These are phyloP conservation scores for Arrhopalites spinosus DNA, from an alignment of 2,888 invertebrate species.

Conservation along the genomic window DNA sequence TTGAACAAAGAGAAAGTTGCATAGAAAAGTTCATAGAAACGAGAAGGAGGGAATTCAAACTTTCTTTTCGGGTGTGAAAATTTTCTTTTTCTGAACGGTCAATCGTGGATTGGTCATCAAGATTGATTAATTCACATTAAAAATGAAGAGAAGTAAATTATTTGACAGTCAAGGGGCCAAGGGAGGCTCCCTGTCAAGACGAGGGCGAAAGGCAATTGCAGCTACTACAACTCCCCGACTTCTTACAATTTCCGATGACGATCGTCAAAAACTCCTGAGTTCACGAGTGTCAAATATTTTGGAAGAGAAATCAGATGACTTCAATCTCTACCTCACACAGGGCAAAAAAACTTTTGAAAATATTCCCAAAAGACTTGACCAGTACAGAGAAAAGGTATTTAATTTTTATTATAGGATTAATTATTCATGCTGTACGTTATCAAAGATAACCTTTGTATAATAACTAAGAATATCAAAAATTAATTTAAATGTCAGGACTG, in stretches of 20 bases:
- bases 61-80: no score
- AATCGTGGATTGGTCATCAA: no score
- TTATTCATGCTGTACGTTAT: neutral
- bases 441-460: neutral
- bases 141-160: neutral
- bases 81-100: no score
- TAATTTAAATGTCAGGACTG: conserved; percentile 25
- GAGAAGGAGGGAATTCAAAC: no score
- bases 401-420: neutral
- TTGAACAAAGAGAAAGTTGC: no score
- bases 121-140: no score
- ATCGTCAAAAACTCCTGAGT: conserved; percentile 39
- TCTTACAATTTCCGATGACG: conserved; percentile 31
- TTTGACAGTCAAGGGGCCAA: neutral
- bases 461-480: neutral
- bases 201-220: conserved; percentile 23
- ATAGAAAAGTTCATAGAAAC: no score
- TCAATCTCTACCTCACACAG: conserved; percentile 38
- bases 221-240: conserved; percentile 15
- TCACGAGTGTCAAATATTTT: conserved; percentile 46
- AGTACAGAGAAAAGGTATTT: conserved; percentile 39
- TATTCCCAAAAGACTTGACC: conserved; percentile 37
- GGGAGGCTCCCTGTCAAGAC: conserved; percentile 24
- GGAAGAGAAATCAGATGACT: conserved; percentile 32
- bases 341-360: conserved; percentile 13